phyloP scores from a whole-genome alignment of 2,113 vertebrate species.

The Dasypus novemcinctus region DNA sequence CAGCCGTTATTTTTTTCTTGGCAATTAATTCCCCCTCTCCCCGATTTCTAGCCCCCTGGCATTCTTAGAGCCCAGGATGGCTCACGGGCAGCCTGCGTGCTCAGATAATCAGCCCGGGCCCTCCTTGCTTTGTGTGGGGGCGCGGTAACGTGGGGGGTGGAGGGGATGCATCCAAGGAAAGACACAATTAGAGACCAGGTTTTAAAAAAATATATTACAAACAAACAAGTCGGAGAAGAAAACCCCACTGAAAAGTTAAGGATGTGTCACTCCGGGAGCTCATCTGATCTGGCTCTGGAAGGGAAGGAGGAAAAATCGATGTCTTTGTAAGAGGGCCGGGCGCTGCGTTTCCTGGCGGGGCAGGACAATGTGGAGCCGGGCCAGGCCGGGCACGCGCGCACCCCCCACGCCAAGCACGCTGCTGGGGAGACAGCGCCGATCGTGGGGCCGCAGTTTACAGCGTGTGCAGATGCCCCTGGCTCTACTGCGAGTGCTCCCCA shows the following conservation, averaged over 20 bases:
- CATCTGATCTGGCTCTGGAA: conserved; percentile 65
- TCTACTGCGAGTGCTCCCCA: background rate
- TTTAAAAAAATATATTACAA: background rate
- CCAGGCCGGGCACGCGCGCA: background rate
- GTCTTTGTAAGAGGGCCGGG: conserved; percentile 38
- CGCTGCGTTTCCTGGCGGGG: conserved; percentile 21
- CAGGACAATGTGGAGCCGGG: conserved; percentile 37
- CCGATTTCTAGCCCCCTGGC: conserved; percentile 79
- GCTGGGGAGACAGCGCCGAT: background rate
- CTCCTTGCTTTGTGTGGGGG: conserved; percentile 84
- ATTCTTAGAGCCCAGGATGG: conserved; percentile 84
- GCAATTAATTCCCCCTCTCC: conserved; percentile 82
- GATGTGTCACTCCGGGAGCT: background rate
- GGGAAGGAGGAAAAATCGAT: conserved; percentile 63
- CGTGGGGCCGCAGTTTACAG: accelerated
- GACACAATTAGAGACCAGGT: conserved; percentile 60
- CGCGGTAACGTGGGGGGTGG: too few species aligned
- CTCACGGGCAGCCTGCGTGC: conserved; percentile 78
- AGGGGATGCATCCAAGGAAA: conserved; percentile 78
- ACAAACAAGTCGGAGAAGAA: conserved; percentile 59
- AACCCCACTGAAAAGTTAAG: conserved; percentile 77
- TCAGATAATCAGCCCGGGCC: conserved; percentile 86
- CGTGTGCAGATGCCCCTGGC: accelerated
- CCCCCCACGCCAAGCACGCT: background rate
- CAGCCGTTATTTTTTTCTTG: conserved; percentile 81